Conservation (phyloP, 2,113 vertebrate species). For the Arothron firmamentum region DNA sequence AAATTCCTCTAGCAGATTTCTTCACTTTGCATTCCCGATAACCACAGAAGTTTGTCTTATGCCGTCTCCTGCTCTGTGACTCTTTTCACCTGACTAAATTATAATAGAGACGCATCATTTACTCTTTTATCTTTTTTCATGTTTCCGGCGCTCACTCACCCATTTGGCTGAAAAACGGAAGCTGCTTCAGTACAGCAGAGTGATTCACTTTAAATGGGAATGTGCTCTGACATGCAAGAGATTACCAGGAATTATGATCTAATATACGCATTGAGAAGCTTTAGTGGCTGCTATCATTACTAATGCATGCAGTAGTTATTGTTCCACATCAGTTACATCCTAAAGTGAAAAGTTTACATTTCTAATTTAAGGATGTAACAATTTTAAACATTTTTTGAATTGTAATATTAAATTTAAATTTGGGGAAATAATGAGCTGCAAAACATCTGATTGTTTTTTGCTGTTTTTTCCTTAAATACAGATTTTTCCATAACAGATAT, state of each 20-base stretch:
- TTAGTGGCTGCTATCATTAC: background rate
- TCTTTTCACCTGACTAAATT: conserved; percentile 29
- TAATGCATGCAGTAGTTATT: background rate
- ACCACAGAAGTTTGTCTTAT: background rate
- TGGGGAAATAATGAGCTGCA: too few relatives aligned
- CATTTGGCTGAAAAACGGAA: conserved; percentile 21
- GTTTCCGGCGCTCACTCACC: conserved; percentile 24
- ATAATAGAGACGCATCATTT: conserved; percentile 40
- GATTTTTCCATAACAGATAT: too few relatives aligned
- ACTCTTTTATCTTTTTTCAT: conserved; percentile 40
- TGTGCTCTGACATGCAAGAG: conserved; percentile 29
- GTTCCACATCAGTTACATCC: too few relatives aligned
- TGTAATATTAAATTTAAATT: too few relatives aligned
- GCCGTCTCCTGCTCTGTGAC: conserved; percentile 12
- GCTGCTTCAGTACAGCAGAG: conserved; percentile 19
- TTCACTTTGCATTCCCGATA: background rate
- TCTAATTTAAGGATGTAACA: too few relatives aligned
- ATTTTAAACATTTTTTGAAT: too few relatives aligned
- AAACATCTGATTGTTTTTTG: too few relatives aligned
- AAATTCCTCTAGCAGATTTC: background rate
- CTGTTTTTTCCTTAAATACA: too few relatives aligned
- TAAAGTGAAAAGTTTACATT: too few relatives aligned
- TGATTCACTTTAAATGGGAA: conserved; percentile 47
- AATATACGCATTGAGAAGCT: background rate
- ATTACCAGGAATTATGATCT: conserved; percentile 33